phyloP scores from a whole-genome alignment of 2,797 vertebrate genomes.

The Rhynchonycteris naso region DNA sequence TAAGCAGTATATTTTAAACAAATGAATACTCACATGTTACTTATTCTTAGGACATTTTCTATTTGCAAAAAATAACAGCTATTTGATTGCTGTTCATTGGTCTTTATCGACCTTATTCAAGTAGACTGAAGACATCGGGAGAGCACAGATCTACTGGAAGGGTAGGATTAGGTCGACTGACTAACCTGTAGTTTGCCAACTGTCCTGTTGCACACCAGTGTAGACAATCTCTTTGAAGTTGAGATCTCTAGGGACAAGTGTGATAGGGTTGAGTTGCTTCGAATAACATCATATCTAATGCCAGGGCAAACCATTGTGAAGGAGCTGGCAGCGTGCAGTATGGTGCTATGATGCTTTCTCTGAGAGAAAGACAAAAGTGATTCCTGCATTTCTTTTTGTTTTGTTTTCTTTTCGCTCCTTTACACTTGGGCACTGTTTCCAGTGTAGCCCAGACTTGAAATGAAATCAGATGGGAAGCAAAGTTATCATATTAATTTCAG shows the following conservation, averaged over 20 bases:
- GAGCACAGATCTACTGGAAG: slow-evolving; percentile 48
- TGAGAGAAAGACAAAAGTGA: slow-evolving; percentile 63
- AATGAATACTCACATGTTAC: background rate
- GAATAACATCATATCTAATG: slow-evolving; percentile 68
- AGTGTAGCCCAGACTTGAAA: background rate
- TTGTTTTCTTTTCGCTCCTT: background rate
- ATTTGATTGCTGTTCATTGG: background rate
- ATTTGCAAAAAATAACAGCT: slow-evolving; percentile 40
- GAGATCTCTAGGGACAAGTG: slow-evolving; percentile 71
- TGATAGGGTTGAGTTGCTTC: slow-evolving; percentile 80
- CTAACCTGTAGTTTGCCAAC: slow-evolving; percentile 56
- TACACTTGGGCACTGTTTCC: slow-evolving; percentile 26
- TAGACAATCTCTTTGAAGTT: slow-evolving; percentile 80
- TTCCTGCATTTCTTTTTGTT: slow-evolving; percentile 44
- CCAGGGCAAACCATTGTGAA: slow-evolving; percentile 68
- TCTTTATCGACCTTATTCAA: background rate
- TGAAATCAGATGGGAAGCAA: slow-evolving; percentile 62
- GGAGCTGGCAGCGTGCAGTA: slow-evolving; percentile 61
- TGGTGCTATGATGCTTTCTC: slow-evolving; percentile 72
- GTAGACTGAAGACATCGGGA: slow-evolving; percentile 47
- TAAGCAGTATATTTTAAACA: background rate
- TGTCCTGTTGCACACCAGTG: slow-evolving; percentile 58
- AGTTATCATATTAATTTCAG: slow-evolving; percentile 62
- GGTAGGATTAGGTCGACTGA: slow-evolving; percentile 67
- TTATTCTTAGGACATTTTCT: slow-evolving; percentile 26